phyloP scores from a whole-genome alignment of 2,113 vertebrate genomes.

The Prolemur simus region DNA sequence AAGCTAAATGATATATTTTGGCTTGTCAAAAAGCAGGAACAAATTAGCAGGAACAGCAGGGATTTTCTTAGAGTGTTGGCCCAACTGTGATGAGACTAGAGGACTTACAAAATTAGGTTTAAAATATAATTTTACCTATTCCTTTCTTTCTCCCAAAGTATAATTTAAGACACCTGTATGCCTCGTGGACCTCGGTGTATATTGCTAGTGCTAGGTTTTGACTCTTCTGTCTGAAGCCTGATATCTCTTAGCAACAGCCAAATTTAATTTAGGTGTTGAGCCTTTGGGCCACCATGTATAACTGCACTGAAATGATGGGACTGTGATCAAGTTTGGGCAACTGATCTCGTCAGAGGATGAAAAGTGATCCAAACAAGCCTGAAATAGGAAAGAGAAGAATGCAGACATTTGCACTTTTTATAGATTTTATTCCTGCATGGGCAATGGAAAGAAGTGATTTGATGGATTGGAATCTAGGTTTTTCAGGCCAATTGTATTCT shows the following conservation, averaged over 20 bases:
- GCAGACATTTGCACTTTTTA: not conserved
- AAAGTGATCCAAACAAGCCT: not conserved
- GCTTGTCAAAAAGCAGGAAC: conserved; percentile 6
- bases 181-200: not conserved
- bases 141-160: not conserved
- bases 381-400: not conserved
- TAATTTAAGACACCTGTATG: not conserved
- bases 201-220: not conserved
- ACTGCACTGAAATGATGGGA: not conserved
- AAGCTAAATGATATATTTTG: not conserved
- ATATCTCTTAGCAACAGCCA: conserved; percentile 10
- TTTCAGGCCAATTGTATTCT: not conserved
- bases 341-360: not conserved
- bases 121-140: conserved; percentile 18
- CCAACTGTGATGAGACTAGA: not conserved
- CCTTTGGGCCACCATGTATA: not conserved
- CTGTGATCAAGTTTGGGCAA: not conserved
- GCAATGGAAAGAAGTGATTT: not conserved
- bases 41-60: not conserved
- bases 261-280: not conserved
- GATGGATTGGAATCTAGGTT: not conserved
- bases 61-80: conserved; percentile 8
- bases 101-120: not conserved
- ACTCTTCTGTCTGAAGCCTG: not conserved
- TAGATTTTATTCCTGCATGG: not conserved